A percentile compares a stretch with the other conserved stretches of the same genome.
Evolutionary conservation across 2,113 vertebrate genomes (phyloP).

Genomic region (Prochilodus magdalenae): DNA sequence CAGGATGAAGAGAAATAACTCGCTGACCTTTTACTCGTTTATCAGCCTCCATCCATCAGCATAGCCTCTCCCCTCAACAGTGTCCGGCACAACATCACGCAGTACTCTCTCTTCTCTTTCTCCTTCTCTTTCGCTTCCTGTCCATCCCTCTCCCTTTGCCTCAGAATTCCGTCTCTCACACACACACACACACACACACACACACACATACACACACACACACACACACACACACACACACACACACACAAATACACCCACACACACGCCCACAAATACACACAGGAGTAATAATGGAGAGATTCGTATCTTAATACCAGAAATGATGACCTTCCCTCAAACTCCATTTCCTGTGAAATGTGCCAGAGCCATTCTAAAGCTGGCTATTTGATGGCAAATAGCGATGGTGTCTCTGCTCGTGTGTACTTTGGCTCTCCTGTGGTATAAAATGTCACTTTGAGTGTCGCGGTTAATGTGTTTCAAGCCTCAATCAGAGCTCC

Average conservation of each 20-base stretch:
- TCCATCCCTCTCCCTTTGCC: background rate
- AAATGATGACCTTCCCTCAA: slow-evolving; percentile 37
- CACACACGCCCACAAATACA: background rate
- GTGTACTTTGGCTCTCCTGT: background rate
- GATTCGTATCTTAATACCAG: slow-evolving; percentile 47
- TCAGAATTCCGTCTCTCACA: background rate
- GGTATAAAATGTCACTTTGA: slow-evolving; percentile 4
- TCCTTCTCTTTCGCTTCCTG: background rate
- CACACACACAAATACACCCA: background rate
- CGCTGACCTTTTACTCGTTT: slow-evolving; percentile 57
- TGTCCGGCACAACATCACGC: slow-evolving; percentile 18
- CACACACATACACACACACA: background rate
- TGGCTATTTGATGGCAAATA: background rate
- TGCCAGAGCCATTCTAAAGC: slow-evolving; percentile 17
- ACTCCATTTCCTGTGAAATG: slow-evolving; percentile 43
- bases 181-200: background rate
- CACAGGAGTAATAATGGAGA: slow-evolving; percentile 43
- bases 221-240: background rate
- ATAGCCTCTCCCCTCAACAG: slow-evolving; percentile 24
- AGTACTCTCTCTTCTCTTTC: background rate
- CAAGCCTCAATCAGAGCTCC: background rate
- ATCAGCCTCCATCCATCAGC: slow-evolving; percentile 43
- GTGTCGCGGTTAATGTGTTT: background rate
- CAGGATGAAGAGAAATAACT: slow-evolving; percentile 35
- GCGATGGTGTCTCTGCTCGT: background rate